phyloP scores from a whole-genome alignment of 2,888 invertebrate species.

The Oxytorus armatus region DNA sequence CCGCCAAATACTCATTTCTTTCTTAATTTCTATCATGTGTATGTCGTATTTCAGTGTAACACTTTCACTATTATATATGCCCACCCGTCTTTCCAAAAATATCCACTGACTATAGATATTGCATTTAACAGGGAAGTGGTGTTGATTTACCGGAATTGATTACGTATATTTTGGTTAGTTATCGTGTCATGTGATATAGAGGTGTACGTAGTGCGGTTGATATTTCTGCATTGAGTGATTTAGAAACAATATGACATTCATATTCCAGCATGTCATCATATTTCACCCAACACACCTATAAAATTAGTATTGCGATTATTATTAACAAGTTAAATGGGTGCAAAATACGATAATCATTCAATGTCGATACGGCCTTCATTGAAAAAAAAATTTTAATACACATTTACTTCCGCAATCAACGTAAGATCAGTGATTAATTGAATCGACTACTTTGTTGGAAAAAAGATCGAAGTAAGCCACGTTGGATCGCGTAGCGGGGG shows the following conservation, averaged over 20 bases:
- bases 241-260: slow-evolving; percentile 2
- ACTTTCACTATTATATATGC: background rate
- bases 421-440: slow-evolving; percentile 24
- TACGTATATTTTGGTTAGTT: slow-evolving; percentile 8
- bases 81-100: background rate
- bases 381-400: too few relatives aligned
- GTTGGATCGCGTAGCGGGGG: slow-evolving; percentile 80
- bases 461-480: slow-evolving; percentile 65
- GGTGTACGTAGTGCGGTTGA: slow-evolving; percentile 63
- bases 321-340: slow-evolving; percentile 11
- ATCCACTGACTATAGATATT: slow-evolving; percentile 62
- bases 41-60: background rate
- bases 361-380: too few relatives aligned
- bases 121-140: slow-evolving; percentile 6
- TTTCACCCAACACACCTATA: background rate
- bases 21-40: background rate
- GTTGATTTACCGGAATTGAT: background rate
- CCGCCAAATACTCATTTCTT: background rate
- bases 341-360: slow-evolving; percentile 8
- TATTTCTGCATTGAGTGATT: slow-evolving; percentile 50
- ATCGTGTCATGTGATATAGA: slow-evolving; percentile 16
- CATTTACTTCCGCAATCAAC: background rate
- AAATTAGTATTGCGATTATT: background rate
- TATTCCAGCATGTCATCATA: slow-evolving; percentile 5
- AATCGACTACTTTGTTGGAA: background rate